Percentiles rank a stretch among this genome's conserved stretches.
These are phyloP conservation scores for Linnaemya tessellans DNA, from an alignment of 2,888 invertebrate species.

Conservation along the genomic window DNA sequence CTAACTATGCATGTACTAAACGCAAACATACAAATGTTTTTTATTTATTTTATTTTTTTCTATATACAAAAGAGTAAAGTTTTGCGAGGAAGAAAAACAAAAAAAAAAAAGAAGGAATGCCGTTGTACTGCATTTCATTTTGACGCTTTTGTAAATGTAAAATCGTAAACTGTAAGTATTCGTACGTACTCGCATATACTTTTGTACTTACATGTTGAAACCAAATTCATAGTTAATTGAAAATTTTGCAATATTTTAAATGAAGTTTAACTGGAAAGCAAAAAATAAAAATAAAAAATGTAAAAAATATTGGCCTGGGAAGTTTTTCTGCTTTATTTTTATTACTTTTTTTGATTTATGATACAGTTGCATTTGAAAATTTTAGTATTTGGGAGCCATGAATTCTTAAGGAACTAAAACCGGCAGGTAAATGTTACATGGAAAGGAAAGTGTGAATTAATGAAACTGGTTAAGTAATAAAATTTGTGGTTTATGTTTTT, in stretches of 20 bases:
- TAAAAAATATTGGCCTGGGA: constrained; percentile 34
- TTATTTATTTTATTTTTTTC: constrained; percentile 2
- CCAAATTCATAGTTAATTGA: constrained; percentile 48
- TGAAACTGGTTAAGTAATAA: background rate
- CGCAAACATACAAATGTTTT: constrained; percentile 17
- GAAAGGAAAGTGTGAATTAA: background rate
- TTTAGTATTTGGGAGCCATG: background rate
- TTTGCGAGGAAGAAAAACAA: constrained; percentile 40
- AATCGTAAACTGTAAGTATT: constrained; percentile 30
- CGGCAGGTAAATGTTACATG: background rate
- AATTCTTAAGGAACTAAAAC: background rate
- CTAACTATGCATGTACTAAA: constrained; percentile 35
- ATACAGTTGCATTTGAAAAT: constrained; percentile 1
- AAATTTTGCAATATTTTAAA: constrained; percentile 54
- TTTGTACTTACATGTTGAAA: constrained; percentile 15
- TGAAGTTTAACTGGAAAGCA: constrained; percentile 5
- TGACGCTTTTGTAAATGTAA: constrained; percentile 67
- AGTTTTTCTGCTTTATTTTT: background rate
- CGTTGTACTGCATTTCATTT: constrained; percentile 69
- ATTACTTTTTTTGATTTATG: background rate
- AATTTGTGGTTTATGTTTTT: too few species aligned
- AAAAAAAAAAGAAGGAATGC: constrained; percentile 63
- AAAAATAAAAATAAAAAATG: background rate
- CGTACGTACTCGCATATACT: background rate
- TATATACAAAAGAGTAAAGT: constrained; percentile 19